Conservation (phyloP, 53 echinoderm and acorn worm genomes). For the Apostichopus leukothele region DNA sequence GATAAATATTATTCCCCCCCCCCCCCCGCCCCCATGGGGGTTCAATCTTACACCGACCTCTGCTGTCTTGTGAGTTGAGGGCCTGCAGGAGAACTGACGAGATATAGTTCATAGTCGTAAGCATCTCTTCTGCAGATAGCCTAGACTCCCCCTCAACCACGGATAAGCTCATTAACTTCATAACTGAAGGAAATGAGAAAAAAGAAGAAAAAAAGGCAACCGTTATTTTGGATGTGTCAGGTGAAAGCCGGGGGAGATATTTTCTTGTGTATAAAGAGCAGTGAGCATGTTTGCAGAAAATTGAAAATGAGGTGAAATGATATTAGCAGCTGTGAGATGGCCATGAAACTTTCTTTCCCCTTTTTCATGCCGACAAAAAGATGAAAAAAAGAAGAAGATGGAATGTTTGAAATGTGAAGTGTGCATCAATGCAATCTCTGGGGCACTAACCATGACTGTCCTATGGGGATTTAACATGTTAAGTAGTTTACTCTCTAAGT, state of each 20-base stretch:
- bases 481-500: too few species aligned
- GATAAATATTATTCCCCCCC: too few species aligned
- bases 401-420: too few species aligned
- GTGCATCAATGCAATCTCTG: too few species aligned
- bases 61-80: neutral
- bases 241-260: neutral
- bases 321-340: too few species aligned
- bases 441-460: too few species aligned
- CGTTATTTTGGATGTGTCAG: neutral
- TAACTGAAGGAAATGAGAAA: neutral
- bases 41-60: neutral
- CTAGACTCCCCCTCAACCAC: neutral
- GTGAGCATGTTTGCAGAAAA: neutral
- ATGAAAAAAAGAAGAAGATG: too few species aligned
- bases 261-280: neutral
- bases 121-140: neutral
- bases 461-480: too few species aligned
- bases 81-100: constrained; percentile 14
- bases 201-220: neutral
- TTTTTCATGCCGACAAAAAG: too few species aligned
- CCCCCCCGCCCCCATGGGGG: too few species aligned
- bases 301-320: too few species aligned
- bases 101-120: constrained; percentile 4
- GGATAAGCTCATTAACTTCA: neutral
- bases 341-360: too few species aligned